phyloP scores from a whole-genome alignment of 2,113 vertebrate species.

The Harpagus bidentatus region DNA sequence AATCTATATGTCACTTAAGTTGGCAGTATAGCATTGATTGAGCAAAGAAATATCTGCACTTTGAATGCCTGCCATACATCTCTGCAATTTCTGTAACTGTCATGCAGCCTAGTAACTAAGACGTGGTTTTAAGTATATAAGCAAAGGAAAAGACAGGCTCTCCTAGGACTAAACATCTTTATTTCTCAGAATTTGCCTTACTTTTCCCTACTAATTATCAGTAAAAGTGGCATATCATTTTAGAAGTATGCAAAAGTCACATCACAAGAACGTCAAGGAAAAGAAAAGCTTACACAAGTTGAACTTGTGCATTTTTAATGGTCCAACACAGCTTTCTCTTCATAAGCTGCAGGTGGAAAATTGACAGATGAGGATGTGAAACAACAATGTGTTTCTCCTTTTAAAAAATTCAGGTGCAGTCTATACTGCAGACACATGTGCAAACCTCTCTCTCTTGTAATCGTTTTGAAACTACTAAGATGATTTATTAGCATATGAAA shows the following conservation, averaged over 20 bases:
- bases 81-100: background rate
- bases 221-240: background rate
- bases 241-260: background rate
- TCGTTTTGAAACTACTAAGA: background rate
- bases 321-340: background rate
- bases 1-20: too few species aligned
- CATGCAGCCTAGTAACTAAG: background rate
- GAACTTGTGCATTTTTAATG: background rate
- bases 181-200: background rate
- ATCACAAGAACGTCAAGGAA: background rate
- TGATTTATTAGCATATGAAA: background rate
- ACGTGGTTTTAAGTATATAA: background rate
- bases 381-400: background rate
- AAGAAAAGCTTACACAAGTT: background rate
- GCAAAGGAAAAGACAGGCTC: background rate
- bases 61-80: background rate
- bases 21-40: fast-evolving
- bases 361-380: background rate
- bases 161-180: background rate
- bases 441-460: background rate
- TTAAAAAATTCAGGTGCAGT: background rate
- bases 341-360: background rate
- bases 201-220: background rate
- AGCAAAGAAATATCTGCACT: background rate
- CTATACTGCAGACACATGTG: background rate